phyloP scores from a whole-genome alignment of 1,140 invertebrate genomes.

The Rhopalosiphum padi region DNA sequence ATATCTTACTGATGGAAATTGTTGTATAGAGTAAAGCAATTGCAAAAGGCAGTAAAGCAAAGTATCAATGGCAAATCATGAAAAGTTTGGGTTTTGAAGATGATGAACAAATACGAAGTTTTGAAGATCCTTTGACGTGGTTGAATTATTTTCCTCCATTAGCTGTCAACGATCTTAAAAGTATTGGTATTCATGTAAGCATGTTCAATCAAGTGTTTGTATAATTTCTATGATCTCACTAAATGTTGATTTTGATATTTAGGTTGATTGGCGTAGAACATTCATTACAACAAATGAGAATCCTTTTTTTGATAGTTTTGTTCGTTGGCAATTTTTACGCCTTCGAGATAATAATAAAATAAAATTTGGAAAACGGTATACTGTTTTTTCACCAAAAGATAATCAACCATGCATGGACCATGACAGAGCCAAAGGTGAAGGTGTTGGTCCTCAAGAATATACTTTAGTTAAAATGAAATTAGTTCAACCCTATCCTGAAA shows the following conservation, averaged over 20 bases:
- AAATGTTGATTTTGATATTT: slow-evolving; percentile 58
- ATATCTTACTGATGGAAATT: slow-evolving; percentile 54
- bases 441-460: slow-evolving; percentile 97
- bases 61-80: slow-evolving; percentile 99
- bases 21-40: slow-evolving; percentile 86
- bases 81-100: slow-evolving; percentile 86
- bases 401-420: slow-evolving; percentile 99
- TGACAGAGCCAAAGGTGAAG: slow-evolving; percentile 93
- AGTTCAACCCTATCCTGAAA: slow-evolving; percentile 75
- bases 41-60: slow-evolving; percentile 87
- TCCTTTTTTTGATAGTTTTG: slow-evolving; percentile 97
- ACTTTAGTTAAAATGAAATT: slow-evolving; percentile 96
- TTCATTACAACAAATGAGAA: slow-evolving; percentile 99
- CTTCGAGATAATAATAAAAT: slow-evolving; percentile 85
- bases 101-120: slow-evolving; percentile 86
- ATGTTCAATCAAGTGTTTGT: not conserved
- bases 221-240: not conserved
- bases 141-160: slow-evolving; percentile 94
- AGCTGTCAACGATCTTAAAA: slow-evolving; percentile 84
- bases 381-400: slow-evolving; percentile 96
- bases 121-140: slow-evolving; percentile 93
- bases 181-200: slow-evolving; percentile 88
- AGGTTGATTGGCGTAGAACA: slow-evolving; percentile 95
- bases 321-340: slow-evolving; percentile 94
- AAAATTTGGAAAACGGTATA: slow-evolving; percentile 96